These are phyloP conservation scores for Strigamia crassipes DNA, from an alignment of 2,888 invertebrate genomes.

Conservation along the genomic window DNA sequence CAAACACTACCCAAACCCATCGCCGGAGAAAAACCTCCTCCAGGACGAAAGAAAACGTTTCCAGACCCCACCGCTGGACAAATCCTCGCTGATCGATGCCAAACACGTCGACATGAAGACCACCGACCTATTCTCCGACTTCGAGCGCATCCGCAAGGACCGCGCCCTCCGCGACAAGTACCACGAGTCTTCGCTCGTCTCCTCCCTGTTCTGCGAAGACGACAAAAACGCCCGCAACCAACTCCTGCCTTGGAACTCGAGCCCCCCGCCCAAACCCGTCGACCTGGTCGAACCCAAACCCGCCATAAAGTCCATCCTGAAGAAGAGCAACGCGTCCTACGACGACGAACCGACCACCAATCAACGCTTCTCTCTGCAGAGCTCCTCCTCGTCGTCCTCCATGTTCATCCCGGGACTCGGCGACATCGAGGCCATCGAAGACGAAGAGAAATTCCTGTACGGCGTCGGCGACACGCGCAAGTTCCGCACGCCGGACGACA, in stretches of 20 bases:
- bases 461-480: slow-evolving; percentile 50
- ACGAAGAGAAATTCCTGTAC: slow-evolving; percentile 57
- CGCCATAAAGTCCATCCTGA: neutral
- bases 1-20: neutral
- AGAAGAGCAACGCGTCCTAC: neutral
- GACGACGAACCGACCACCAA: neutral
- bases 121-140: neutral
- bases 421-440: slow-evolving; percentile 53
- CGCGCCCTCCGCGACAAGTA: neutral
- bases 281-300: neutral
- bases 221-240: neutral
- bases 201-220: neutral
- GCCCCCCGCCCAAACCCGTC: neutral
- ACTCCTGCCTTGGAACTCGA: neutral
- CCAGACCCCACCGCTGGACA: neutral
- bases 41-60: neutral
- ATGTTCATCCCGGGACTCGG: slow-evolving; percentile 49
- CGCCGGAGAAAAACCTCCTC: neutral
- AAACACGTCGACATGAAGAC: neutral
- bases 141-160: neutral
- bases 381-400: neutral
- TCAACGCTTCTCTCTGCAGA: neutral
- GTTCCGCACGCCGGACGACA: neutral
- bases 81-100: neutral
- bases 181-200: neutral